Conservation (phyloP, 2,888 invertebrate species). For the Ptilodon capucinus region DNA sequence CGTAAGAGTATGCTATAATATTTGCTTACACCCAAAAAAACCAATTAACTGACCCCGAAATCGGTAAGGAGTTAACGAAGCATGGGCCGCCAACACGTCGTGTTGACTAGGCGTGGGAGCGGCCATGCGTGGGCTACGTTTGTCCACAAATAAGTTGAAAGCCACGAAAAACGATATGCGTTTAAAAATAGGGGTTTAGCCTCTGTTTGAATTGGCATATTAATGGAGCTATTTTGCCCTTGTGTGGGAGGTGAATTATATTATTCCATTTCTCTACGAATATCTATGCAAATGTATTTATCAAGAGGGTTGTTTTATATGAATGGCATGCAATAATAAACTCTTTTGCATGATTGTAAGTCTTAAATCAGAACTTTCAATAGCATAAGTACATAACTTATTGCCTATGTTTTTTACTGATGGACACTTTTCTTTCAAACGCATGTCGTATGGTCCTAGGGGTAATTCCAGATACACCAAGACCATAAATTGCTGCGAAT, state of each 20-base stretch:
- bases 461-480: no score
- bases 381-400: no score
- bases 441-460: no score
- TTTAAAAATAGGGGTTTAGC: constrained; percentile 7
- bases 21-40: not conserved
- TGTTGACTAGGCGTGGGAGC: not conserved
- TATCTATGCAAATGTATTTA: not conserved
- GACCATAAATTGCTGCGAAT: no score
- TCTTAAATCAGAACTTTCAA: no score
- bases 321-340: not conserved
- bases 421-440: no score
- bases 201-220: not conserved
- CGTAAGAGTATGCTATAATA: no score
- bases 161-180: constrained; percentile 23
- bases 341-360: no score
- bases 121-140: not conserved
- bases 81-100: not conserved
- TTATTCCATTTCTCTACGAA: not conserved
- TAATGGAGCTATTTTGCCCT: not conserved
- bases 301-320: not conserved
- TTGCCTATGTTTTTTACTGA: no score
- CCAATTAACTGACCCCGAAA: not conserved
- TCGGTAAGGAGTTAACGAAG: not conserved
- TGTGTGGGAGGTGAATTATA: not conserved
- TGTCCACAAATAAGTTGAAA: constrained; percentile 35